Conservation (phyloP, 2,888 invertebrate genomes). For the Xanthia togata region DNA sequence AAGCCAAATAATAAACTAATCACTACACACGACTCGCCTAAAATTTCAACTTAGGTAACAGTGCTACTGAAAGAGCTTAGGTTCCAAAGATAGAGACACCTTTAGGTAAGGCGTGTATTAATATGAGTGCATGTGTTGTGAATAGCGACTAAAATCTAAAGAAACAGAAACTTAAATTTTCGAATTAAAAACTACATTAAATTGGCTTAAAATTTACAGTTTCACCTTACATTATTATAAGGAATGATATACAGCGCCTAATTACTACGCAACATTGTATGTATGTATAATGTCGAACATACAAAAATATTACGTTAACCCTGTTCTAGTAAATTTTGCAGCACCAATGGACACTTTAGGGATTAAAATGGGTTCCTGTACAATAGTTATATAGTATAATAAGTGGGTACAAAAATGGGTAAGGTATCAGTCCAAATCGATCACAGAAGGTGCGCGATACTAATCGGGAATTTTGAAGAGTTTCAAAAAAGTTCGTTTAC, state of each 20-base stretch:
- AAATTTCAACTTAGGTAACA: conserved; percentile 19
- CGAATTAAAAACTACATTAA: conserved; percentile 74
- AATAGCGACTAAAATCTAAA: conserved; percentile 55
- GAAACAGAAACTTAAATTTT: conserved; percentile 75
- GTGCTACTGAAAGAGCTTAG: background rate
- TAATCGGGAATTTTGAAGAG: conserved; percentile 44
- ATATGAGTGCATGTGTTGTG: conserved; percentile 44
- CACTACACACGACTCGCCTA: conserved; percentile 47
- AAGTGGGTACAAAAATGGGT: conserved; percentile 53
- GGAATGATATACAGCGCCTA: conserved; percentile 82
- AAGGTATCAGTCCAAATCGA: conserved; percentile 63
- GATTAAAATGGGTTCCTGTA: conserved; percentile 66
- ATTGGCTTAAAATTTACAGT: conserved; percentile 82
- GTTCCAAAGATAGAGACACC: background rate
- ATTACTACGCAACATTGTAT: conserved; percentile 71
- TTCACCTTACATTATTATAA: conserved; percentile 77
- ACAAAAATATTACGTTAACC: conserved; percentile 82
- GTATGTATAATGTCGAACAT: conserved; percentile 74
- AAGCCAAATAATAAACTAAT: conserved; percentile 56
- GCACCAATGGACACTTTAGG: conserved; percentile 85
- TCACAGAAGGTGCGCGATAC: conserved; percentile 62
- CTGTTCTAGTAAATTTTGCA: conserved; percentile 83
- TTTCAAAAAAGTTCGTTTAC: conserved; percentile 45
- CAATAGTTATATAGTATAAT: conserved; percentile 35
- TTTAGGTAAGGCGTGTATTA: background rate